Evolutionary conservation across 2,888 invertebrate species (phyloP).

Genomic region (Eupithecia abbreviata): DNA sequence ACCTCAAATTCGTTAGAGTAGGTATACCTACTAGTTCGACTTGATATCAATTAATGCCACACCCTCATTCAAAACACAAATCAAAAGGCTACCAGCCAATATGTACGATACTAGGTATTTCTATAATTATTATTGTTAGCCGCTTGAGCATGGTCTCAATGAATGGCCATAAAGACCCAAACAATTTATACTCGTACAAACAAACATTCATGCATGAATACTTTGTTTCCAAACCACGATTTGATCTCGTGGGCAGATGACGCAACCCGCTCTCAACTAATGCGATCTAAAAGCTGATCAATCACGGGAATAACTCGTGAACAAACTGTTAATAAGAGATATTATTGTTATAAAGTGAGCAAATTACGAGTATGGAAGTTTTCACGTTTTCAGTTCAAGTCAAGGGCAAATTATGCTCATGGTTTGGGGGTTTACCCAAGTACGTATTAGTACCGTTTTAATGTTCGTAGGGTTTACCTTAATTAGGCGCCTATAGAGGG

Average conservation of each 20-base stretch:
- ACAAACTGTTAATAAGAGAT: not conserved
- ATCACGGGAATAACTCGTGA: conserved; percentile 24
- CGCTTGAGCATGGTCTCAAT: not conserved
- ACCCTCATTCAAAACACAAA: not conserved
- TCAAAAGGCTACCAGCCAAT: not conserved
- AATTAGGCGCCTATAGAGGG: too few species aligned
- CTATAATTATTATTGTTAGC: not conserved
- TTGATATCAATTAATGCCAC: too few species aligned
- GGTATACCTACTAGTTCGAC: too few species aligned
- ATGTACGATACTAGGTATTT: not conserved
- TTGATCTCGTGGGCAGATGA: conserved; percentile 18
- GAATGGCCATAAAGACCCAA: not conserved
- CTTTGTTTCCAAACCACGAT: conserved; percentile 17
- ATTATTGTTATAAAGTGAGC: not conserved
- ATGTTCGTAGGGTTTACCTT: too few species aligned
- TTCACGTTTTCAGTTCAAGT: not conserved
- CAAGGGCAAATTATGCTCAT: not conserved
- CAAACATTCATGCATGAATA: not conserved
- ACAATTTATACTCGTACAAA: not conserved
- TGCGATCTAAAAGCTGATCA: conserved; percentile 22
- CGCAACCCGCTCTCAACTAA: conserved; percentile 23
- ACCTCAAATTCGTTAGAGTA: too few species aligned
- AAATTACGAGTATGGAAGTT: not conserved
- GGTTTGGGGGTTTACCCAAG: not conserved
- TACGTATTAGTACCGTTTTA: too few species aligned